These are phyloP conservation scores for Ommatoiulus sabulosus DNA, from an alignment of 2,888 invertebrate species.

Conservation along the genomic window DNA sequence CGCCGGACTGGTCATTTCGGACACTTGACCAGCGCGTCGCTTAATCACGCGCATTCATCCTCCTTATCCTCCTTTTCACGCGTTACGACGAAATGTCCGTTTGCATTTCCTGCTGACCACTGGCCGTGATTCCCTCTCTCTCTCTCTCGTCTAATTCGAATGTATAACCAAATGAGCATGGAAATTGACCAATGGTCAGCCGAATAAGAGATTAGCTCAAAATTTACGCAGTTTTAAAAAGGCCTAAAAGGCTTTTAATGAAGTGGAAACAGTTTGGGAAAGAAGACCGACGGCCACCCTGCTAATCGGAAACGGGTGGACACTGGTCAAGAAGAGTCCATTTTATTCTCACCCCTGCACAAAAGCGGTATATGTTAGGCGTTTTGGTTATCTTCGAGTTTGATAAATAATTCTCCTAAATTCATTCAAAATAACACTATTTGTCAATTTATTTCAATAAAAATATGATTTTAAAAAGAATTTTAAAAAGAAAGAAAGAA, in stretches of 20 bases:
- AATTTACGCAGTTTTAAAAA: constrained; percentile 30
- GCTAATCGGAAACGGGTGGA: background rate
- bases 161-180: constrained; percentile 15
- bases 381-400: no score
- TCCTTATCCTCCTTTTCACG: constrained; percentile 31
- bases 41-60: constrained; percentile 31
- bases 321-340: background rate
- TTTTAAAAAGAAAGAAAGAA: no score
- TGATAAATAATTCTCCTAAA: no score
- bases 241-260: constrained; percentile 33
- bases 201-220: constrained; percentile 18
- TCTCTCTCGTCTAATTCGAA: background rate
- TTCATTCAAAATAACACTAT: no score
- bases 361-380: background rate
- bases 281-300: background rate
- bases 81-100: constrained; percentile 8
- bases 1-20: constrained; percentile 20
- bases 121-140: background rate
- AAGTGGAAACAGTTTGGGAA: constrained; percentile 29
- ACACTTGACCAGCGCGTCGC: background rate
- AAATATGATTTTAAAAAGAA: no score
- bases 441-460: no score
- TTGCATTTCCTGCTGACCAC: constrained; percentile 10
- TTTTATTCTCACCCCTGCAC: background rate
- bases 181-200: constrained; percentile 40